Evolutionary conservation across 1,140 invertebrate genomes (phyloP).

Genomic region (Oedothorax gibbosus): DNA sequence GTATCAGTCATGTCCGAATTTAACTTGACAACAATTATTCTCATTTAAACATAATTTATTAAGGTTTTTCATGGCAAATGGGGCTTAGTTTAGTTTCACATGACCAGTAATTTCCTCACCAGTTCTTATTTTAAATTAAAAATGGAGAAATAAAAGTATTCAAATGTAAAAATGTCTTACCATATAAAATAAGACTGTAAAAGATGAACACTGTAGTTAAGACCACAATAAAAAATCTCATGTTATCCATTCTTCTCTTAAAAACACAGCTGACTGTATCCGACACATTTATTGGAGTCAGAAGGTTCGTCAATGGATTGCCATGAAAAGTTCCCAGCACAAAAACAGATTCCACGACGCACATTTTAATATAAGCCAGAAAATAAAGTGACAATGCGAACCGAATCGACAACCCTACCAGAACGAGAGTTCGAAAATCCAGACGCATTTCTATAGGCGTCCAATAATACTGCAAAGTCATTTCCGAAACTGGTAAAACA

Average conservation of each 20-base stretch:
- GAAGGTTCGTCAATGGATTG: constrained; percentile 30
- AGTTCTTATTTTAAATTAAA: neutral
- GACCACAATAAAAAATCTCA: constrained; percentile 29
- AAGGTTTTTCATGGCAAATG: neutral
- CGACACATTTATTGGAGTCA: constrained; percentile 40
- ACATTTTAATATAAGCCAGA: constrained; percentile 18
- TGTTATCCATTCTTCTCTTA: constrained; percentile 33
- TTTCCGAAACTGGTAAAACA: constrained; percentile 1
- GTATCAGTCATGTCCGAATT: too few species aligned
- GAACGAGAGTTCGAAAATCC: neutral
- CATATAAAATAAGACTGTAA: constrained; percentile 5
- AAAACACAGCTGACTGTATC: constrained; percentile 36
- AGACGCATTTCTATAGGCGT: neutral
- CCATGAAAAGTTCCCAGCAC: constrained; percentile 29
- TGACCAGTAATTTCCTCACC: neutral
- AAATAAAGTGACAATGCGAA: constrained; percentile 18
- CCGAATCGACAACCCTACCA: neutral
- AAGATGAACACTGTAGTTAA: constrained; percentile 12
- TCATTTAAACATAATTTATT: too few species aligned
- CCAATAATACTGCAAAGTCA: constrained; percentile 13
- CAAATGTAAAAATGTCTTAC: constrained; percentile 19
- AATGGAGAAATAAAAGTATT: neutral
- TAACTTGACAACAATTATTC: too few species aligned
- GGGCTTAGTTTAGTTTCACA: neutral
- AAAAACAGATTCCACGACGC: constrained; percentile 31